Conservation (phyloP, 2,797 vertebrate species). For the Cercopithecus neglectus region DNA sequence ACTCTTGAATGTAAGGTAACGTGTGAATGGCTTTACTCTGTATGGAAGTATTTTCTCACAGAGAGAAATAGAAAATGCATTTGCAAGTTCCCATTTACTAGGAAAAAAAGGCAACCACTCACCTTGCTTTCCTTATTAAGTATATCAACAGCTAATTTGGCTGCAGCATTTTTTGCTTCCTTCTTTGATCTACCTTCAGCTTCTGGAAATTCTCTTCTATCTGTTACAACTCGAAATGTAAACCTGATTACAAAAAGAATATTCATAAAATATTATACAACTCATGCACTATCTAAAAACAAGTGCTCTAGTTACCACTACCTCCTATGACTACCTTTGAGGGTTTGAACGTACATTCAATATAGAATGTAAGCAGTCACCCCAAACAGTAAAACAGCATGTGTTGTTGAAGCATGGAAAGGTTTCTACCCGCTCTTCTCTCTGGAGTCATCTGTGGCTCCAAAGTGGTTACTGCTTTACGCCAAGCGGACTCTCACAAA, state of each 20-base stretch:
- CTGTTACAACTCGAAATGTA: conserved; percentile 72
- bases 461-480: neutral
- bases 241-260: conserved; percentile 79
- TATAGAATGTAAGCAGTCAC: neutral
- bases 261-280: conserved; percentile 40
- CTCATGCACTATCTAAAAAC: neutral
- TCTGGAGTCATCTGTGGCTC: neutral
- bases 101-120: conserved; percentile 29
- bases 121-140: conserved; percentile 65
- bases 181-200: conserved; percentile 80
- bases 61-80: neutral
- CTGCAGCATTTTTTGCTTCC: conserved; percentile 80
- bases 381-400: neutral
- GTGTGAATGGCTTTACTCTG: neutral
- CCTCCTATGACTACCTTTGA: neutral
- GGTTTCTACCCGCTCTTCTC: neutral
- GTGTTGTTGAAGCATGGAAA: neutral
- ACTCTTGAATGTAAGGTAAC: neutral
- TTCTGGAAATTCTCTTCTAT: neutral
- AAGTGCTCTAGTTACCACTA: neutral
- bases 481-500: neutral
- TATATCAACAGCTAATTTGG: conserved; percentile 53
- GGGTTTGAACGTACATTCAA: neutral
- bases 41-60: neutral
- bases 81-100: neutral